Percentiles rank a stretch among this genome's conserved stretches.
These are phyloP conservation scores for Tinea semifulvella DNA, from an alignment of 2,888 invertebrate species.

Conservation along the genomic window DNA sequence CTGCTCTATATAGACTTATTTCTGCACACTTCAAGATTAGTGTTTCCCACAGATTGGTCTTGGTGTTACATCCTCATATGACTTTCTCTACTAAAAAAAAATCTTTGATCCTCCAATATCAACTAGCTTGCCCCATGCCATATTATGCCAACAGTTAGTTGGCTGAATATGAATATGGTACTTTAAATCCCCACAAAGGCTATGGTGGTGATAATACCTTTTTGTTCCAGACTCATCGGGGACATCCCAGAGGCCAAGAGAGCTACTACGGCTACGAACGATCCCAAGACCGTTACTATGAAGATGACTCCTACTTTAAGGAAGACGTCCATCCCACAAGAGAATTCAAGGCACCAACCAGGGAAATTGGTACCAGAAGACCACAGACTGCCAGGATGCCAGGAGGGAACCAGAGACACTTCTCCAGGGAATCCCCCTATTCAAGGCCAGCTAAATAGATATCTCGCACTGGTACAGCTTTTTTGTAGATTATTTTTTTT, in stretches of 20 bases:
- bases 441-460: conserved; percentile 48
- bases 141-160: too few species aligned
- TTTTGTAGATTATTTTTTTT: background rate
- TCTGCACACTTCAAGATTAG: too few species aligned
- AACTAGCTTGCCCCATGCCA: too few species aligned
- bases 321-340: conserved; percentile 25
- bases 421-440: conserved; percentile 47
- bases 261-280: conserved; percentile 74
- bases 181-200: too few species aligned
- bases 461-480: conserved; percentile 7
- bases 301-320: conserved; percentile 46
- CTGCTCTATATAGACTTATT: too few species aligned
- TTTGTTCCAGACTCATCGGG: too few species aligned
- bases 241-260: conserved; percentile 70
- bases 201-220: too few species aligned
- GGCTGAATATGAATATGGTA: too few species aligned
- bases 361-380: conserved; percentile 34
- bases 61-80: too few species aligned
- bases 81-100: too few species aligned
- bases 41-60: too few species aligned
- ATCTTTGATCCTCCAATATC: too few species aligned
- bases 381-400: conserved; percentile 36
- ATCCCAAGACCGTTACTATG: conserved; percentile 46
- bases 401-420: conserved; percentile 24
- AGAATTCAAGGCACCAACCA: conserved; percentile 43